phyloP scores from a whole-genome alignment of 2,113 vertebrate species.

The Erythrocercus mccallii region DNA sequence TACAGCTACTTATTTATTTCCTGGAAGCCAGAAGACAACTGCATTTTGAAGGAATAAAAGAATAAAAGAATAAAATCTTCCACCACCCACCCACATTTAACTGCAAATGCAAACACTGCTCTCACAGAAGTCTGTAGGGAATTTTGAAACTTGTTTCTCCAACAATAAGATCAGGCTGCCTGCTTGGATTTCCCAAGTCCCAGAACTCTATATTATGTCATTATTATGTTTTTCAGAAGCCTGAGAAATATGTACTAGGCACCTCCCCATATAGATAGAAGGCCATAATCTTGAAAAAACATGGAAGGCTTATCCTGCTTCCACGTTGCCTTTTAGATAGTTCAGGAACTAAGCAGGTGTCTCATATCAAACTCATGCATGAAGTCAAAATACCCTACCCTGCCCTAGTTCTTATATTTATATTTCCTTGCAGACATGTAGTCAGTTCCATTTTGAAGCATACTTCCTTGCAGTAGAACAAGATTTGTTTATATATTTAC shows the following conservation, averaged over 20 bases:
- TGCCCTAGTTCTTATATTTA: background rate
- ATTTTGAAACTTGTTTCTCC: background rate
- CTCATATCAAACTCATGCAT: background rate
- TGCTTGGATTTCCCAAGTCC: background rate
- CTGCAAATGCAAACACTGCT: background rate
- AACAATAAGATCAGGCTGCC: background rate
- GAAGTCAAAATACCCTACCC: background rate
- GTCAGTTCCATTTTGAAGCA: background rate
- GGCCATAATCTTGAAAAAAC: background rate
- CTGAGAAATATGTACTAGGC: background rate
- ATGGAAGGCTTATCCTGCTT: background rate
- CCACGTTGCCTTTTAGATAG: background rate
- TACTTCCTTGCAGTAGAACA: background rate
- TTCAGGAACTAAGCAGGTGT: background rate
- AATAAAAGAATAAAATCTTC: background rate
- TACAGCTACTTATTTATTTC: background rate
- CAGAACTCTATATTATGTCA: background rate
- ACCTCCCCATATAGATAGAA: background rate
- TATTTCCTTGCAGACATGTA: background rate
- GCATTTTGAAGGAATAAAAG: background rate
- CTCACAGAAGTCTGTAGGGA: background rate
- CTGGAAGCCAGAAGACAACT: background rate
- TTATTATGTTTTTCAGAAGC: slow-evolving; percentile 8
- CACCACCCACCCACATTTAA: background rate
- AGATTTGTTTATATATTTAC: background rate